Evolutionary conservation across 1,140 invertebrate genomes (phyloP), one percentile per base, ranked within the genome.

Genomic region (Adoxophyes honmai): DNA sequence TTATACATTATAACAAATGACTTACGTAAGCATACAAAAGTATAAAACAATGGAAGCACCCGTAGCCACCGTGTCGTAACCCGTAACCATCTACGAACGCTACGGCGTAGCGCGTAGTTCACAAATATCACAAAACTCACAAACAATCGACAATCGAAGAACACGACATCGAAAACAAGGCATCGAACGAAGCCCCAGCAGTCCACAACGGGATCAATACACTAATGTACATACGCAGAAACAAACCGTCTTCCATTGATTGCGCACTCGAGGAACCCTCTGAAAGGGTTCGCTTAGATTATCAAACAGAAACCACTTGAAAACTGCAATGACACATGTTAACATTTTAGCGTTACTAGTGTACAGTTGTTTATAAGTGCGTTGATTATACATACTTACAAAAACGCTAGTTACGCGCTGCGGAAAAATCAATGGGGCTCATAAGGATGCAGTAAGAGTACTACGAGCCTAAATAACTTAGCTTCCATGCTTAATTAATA

Each of bases 311-410:
- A 82, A 66, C 85, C 80, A 85, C 85, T 88, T 84, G 68, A 86
- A 84, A 88, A 80, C 80, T 85, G 80, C 82, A 82, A 75, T 78
- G 82, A 88, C 85, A 88, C 82, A 88, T 88, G 82, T 88, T 84
- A 68, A 76, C 73, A 76, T 81, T 80, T 78, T 60, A 58, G 57
- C 55, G 42, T 57, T 64, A 10, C 21, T 28, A 28, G 21, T 11
- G 21, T 48, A 18, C 42, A 18, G 42, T 16, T 18, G 21, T 48
- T 48, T 48, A 33, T n/a, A 48, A 48, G 4, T 48, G 42, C 11
- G 14, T 48, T n/a, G 6, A 16, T 18, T 0, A 6, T 37, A 13
- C 14, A 13, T 13, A 21, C 16, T 8, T 13, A 38, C 16, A 39
- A 9, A 6, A 15, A 5, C 14, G 16, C 10, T n/a, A 44, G 39